phyloP scores from a whole-genome alignment of 2,113 vertebrate genomes.

The Phaethornis superciliosus region DNA sequence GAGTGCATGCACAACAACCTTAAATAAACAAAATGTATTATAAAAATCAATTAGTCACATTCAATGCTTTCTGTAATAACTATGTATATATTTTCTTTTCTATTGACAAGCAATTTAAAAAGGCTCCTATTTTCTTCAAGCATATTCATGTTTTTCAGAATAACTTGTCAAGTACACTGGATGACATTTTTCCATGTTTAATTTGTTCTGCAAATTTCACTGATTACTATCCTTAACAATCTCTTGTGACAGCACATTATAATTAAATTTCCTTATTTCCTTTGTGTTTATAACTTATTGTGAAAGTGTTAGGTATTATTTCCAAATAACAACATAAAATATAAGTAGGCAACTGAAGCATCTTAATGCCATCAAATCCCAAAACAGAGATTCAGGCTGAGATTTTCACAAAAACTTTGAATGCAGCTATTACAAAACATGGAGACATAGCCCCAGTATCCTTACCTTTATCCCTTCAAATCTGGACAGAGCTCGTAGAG shows the following conservation, averaged over 20 bases:
- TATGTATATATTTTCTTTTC: background rate
- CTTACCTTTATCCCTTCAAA: conserved; percentile 84
- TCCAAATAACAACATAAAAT: background rate
- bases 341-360: background rate
- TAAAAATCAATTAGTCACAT: background rate
- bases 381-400: background rate
- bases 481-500: conserved; percentile 89
- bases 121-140: background rate
- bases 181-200: background rate
- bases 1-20: conserved; percentile 81
- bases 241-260: background rate
- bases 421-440: background rate
- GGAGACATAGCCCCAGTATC: accelerated
- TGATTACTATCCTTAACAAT: background rate
- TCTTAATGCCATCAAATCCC: background rate
- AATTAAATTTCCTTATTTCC: background rate
- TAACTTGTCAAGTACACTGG: background rate
- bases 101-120: background rate
- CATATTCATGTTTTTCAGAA: background rate
- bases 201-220: background rate
- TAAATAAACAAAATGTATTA: background rate
- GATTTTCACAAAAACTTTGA: background rate
- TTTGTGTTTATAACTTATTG: background rate
- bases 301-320: background rate
- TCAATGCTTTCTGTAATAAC: background rate